Conservation (phyloP, 2,888 invertebrate species). For the Aquatica leii region DNA sequence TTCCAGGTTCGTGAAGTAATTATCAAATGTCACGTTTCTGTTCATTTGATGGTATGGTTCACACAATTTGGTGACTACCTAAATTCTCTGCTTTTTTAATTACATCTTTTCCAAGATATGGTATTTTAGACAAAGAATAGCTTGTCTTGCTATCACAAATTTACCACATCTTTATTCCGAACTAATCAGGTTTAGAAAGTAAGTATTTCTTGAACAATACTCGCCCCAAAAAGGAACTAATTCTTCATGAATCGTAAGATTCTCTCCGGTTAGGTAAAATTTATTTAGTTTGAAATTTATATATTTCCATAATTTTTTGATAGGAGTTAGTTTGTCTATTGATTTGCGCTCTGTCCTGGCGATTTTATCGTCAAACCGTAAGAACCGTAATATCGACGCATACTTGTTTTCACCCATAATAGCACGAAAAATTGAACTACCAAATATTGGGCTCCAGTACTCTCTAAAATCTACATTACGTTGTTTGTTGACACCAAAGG, state of each 20-base stretch:
- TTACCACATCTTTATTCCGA: too few species aligned
- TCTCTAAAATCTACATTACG: conserved; percentile 21
- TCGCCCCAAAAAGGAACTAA: neutral
- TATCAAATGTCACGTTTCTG: too few species aligned
- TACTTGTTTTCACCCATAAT: conserved; percentile 15
- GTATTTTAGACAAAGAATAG: too few species aligned
- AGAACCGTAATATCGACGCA: neutral
- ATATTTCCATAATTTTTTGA: neutral
- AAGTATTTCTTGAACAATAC: too few species aligned
- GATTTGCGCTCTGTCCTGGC: neutral
- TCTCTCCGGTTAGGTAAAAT: neutral
- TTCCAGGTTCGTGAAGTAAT: too few species aligned
- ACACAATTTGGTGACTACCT: neutral
- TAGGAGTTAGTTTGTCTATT: too few species aligned
- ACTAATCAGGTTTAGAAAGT: neutral
- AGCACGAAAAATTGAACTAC: conserved; percentile 18
- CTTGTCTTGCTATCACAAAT: neutral
- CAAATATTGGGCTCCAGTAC: conserved; percentile 19
- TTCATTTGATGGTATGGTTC: neutral
- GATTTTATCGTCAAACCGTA: neutral
- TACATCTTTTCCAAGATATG: too few species aligned
- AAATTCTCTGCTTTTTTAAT: too few species aligned
- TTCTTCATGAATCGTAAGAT: neutral
- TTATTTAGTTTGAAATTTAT: neutral
- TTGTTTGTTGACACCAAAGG: too few species aligned